Conservation (phyloP, 2,888 invertebrate species). For the Drosophila nigricruria region DNA sequence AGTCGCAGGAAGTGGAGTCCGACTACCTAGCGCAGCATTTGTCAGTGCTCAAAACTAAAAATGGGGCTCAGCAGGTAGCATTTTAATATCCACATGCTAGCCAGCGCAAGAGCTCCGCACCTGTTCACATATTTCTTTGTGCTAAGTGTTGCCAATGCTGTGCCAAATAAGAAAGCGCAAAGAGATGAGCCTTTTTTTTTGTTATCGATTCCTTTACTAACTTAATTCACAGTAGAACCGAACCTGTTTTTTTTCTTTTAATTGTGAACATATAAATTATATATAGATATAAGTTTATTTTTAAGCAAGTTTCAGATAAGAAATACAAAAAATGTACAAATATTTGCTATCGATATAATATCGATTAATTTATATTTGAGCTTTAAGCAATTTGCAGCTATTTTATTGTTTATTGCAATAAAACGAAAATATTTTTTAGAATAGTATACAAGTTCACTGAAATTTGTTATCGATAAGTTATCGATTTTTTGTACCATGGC, state of each 20-base stretch:
- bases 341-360: neutral
- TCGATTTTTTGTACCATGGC: neutral
- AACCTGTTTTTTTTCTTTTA: no score
- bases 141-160: neutral
- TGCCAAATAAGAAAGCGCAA: neutral
- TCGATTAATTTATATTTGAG: neutral
- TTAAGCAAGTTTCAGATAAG: neutral
- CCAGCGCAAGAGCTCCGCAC: neutral
- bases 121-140: neutral
- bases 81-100: constrained; percentile 24
- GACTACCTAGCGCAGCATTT: constrained; percentile 55
- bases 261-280: no score
- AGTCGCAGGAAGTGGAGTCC: constrained; percentile 41
- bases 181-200: neutral
- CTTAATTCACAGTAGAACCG: neutral
- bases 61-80: constrained; percentile 15
- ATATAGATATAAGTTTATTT: no score
- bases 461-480: neutral
- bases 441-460: no score
- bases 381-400: no score
- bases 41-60: constrained; percentile 27
- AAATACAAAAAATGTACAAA: neutral
- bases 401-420: no score
- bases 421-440: no score
- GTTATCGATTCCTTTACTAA: no score